Base-by-base conservation (phyloP, 2,113 vertebrate species). In the Carassius carassius region DNA sequence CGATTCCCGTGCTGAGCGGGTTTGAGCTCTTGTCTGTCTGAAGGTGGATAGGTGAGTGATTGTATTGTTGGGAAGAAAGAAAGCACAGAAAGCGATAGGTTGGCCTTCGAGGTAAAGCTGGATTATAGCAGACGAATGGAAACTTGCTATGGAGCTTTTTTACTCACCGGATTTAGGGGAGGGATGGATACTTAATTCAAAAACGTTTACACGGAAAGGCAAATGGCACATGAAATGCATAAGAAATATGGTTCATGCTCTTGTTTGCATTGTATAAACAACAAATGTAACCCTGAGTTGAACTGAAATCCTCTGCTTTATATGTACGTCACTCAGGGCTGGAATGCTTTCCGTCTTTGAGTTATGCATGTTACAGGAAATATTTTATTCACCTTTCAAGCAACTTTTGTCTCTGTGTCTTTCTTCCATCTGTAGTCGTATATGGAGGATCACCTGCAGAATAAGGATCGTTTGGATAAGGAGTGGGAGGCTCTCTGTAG, bases 361-460 rank as follows among this genome's bases (percentile, higher is more conserved):
- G 29, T 58, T 58, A 21, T 58, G 49, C 54, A n/a, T 78, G 2
- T n/a, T 60, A 60, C 35, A 29, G 63, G 62, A 41, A 51, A 17
- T 81, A 23, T n/a, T 78, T 23, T 14, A 12, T 81, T 81, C 5
- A 56, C 23, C 62, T 19, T 49, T 8, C 19, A 23, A 10, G 47
- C 6, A 78, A 67, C 11, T 74, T 73, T 23, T 25, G 14, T 47
- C 12, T 79, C 67, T 65, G 19, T 54, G 4, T 72, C 47, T 29
- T 32, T 11, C 54, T 79, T 72, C 74, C 56, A 91, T 90, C 29
- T 86, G 12, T 90, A 99, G 98, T 95, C 98, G 1, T 99, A 99
- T 90, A 99, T 99, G 98, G 98, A 99, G 93, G 98, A 99, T 90
- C 98, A 99, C 92, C 92, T 99, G 94, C 97, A 96, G 91, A 99